Evolutionary conservation across 2,888 invertebrate species (phyloP).

Genomic region (Pollenia labialis): DNA sequence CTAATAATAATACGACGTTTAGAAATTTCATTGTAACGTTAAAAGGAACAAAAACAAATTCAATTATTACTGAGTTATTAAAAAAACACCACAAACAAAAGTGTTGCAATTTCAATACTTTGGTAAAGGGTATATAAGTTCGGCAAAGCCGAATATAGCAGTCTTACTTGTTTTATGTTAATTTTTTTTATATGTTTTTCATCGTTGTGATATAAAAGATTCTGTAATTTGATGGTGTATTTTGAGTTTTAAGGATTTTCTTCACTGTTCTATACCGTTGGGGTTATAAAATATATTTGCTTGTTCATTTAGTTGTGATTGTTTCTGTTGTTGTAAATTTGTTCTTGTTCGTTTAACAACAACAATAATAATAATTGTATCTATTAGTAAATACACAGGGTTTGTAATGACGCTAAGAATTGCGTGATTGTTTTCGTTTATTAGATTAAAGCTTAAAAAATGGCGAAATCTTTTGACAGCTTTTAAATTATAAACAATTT

Average conservation of each 20-base stretch:
- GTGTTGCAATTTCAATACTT: too few relatives aligned
- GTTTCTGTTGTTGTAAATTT: constrained; percentile 55
- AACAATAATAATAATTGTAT: not conserved
- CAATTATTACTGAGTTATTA: too few relatives aligned
- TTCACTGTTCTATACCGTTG: constrained; percentile 38
- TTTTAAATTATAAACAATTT: too few relatives aligned
- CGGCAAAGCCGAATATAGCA: too few relatives aligned
- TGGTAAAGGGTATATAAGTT: too few relatives aligned
- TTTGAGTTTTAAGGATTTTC: constrained; percentile 26
- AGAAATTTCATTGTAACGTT: too few relatives aligned
- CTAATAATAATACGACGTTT: too few relatives aligned
- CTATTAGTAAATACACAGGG: constrained; percentile 28
- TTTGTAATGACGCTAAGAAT: not conserved
- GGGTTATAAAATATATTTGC: constrained; percentile 35
- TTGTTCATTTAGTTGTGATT: constrained; percentile 68
- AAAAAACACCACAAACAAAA: too few relatives aligned
- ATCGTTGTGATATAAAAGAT: constrained; percentile 65
- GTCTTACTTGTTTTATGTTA: constrained; percentile 24
- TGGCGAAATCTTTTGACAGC: too few relatives aligned
- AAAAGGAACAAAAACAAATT: too few relatives aligned
- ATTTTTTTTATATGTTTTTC: constrained; percentile 54
- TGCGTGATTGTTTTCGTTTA: not conserved
- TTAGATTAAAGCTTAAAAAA: too few relatives aligned
- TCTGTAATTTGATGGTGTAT: constrained; percentile 1
- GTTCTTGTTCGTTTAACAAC: constrained; percentile 49